A percentile compares a stretch with the other conserved stretches of the same genome.
Evolutionary conservation across 2,888 invertebrate species (phyloP).

Genomic region (Cheiracanthium punctorium): DNA sequence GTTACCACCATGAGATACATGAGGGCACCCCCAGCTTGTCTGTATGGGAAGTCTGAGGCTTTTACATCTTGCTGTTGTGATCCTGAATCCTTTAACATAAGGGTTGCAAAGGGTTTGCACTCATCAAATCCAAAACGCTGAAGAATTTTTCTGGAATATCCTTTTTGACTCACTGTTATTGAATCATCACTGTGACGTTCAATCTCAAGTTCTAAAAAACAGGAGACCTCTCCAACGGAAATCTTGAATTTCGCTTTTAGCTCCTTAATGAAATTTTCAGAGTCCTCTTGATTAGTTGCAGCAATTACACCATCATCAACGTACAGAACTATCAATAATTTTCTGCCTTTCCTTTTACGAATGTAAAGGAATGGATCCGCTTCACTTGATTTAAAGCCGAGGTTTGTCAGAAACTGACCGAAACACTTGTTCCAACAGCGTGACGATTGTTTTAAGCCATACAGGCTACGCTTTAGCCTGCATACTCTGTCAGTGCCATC

Average conservation of each 20-base stretch:
- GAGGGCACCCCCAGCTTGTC: conserved; percentile 23
- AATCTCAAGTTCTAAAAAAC: neutral
- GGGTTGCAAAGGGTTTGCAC: conserved; percentile 58
- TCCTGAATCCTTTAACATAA: conserved; percentile 17
- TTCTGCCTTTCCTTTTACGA: too few relatives aligned
- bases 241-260: neutral
- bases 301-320: conserved; percentile 29
- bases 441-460: too few relatives aligned
- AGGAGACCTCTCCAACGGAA: neutral
- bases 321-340: conserved; percentile 18
- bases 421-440: too few relatives aligned
- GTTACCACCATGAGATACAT: conserved; percentile 38
- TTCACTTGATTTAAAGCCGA: too few relatives aligned
- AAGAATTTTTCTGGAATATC: conserved; percentile 39
- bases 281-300: neutral
- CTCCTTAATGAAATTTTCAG: neutral
- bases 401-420: too few relatives aligned
- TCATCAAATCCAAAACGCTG: conserved; percentile 36
- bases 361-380: too few relatives aligned
- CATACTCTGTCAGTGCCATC: neutral
- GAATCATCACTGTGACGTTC: neutral
- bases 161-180: conserved; percentile 32
- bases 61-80: neutral
- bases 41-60: conserved; percentile 19
- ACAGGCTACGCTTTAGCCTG: too few relatives aligned